phyloP scores from a whole-genome alignment of 2,113 vertebrate genomes.

The Puma concolor region DNA sequence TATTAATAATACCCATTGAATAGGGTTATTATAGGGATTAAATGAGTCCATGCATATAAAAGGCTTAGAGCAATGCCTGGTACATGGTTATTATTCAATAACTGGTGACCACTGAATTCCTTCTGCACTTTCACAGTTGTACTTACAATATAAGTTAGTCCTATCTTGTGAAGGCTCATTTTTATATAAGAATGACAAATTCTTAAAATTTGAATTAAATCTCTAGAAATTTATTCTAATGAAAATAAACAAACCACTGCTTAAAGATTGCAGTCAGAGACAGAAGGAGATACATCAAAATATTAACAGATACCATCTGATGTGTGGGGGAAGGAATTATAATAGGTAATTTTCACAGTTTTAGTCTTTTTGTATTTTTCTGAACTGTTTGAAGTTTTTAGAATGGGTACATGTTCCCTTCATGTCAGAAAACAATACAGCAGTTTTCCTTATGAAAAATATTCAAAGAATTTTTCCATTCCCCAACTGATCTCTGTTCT shows the following conservation, averaged over 20 bases:
- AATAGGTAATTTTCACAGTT: neutral
- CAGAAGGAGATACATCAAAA: neutral
- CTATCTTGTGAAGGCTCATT: neutral
- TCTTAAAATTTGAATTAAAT: slow-evolving; percentile 33
- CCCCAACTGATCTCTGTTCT: neutral
- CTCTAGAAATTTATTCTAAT: neutral
- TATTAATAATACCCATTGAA: neutral
- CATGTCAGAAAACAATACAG: slow-evolving; percentile 41
- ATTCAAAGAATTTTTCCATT: neutral
- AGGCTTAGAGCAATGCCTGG: neutral
- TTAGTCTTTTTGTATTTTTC: slow-evolving; percentile 9
- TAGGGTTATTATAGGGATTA: neutral
- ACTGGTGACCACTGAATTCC: neutral
- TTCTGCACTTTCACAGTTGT: neutral
- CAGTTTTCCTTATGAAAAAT: neutral
- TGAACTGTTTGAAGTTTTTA: neutral
- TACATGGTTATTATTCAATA: neutral
- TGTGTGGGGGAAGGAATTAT: neutral
- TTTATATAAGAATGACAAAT: neutral
- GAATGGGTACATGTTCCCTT: neutral
- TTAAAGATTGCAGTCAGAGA: neutral
- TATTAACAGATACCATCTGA: slow-evolving; percentile 12
- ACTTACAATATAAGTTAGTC: neutral
- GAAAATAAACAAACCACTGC: slow-evolving; percentile 10
- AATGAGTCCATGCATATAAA: neutral